phyloP scores from a whole-genome alignment of 2,113 vertebrate species.

The Anthoscopus minutus region DNA sequence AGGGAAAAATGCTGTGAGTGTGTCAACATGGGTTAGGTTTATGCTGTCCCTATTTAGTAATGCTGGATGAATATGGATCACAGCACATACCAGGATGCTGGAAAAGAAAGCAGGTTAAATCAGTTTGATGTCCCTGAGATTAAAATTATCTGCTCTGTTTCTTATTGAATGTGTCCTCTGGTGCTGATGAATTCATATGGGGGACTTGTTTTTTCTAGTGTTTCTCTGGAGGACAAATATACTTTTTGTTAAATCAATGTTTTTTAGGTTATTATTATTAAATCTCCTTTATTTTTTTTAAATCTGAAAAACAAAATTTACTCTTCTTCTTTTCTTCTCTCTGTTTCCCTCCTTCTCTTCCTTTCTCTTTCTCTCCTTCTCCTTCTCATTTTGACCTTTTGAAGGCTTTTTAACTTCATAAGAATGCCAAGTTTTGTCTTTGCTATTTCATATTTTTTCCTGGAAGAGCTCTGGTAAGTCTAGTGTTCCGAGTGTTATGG shows the following conservation, averaged over 20 bases:
- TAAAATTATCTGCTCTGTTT: not conserved
- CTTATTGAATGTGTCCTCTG: not conserved
- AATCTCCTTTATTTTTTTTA: not conserved
- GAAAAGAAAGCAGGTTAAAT: slow-evolving; percentile 8
- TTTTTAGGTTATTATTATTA: no score
- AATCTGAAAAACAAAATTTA: not conserved
- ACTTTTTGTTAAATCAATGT: not conserved
- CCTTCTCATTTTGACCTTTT: not conserved
- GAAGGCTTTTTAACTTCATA: not conserved
- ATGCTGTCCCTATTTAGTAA: not conserved
- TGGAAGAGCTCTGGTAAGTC: not conserved
- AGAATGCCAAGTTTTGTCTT: not conserved
- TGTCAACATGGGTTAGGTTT: not conserved
- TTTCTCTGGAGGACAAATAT: not conserved
- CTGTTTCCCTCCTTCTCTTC: not conserved
- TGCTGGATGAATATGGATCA: not conserved
- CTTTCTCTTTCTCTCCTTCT: not conserved
- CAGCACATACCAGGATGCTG: not conserved
- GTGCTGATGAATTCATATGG: not conserved
- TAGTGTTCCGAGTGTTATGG: slow-evolving; percentile 34
- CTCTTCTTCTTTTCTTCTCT: not conserved
- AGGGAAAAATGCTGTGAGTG: not conserved
- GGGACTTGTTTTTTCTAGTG: not conserved
- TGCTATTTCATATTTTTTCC: not conserved
- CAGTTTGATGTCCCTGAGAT: not conserved